Base-by-base conservation (phyloP, 1,140 invertebrate genomes). In the Drosophila bocqueti region DNA sequence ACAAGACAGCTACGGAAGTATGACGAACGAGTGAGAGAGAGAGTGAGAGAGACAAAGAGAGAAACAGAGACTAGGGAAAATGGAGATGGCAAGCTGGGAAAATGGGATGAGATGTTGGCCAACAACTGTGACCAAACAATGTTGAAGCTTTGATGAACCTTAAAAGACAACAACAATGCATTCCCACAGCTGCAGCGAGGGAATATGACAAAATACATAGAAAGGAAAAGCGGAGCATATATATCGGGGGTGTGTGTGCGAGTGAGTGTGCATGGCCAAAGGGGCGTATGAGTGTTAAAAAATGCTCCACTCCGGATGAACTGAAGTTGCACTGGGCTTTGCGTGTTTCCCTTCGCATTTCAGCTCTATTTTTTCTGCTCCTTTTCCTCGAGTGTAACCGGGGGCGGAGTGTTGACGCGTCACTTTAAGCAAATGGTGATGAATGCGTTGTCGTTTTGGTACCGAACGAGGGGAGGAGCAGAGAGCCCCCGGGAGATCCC, bases 141-240 rank as follows among this genome's bases (percentile, higher is more conserved):
- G 85, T 91, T 90, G 86, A 80, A 79, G 85, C 85, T 91, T 90
- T 90, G 85, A 91, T 90, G 85, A 90, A 90, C 85, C 85, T 80
- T 89, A 79, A 89, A 89, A 50, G 62, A 81, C 85, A 85, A 79
- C 81, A 81, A 81, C 76, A 79, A 63, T 65, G 47, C 29, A 57
- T 57, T 57, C 36, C 54, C 54, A 26, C 64, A 75, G 26, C 50
- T 77, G 38, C 63, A 80, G 47, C 65, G 63, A 66, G 73, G 73
- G 86, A 89, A 87, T 87, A 87, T 89, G 84, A 87, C 85, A 84
- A 87, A 89, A 87, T 89, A 57, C 54, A 90, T 73, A 58, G 26
- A 36, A 71, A 34, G 62, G 55, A 69, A 26, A 21, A 31, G 42
- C 13, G 31, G 24, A 15, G 67, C 29, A 50, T 31, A 43, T 24